phyloP scores from a whole-genome alignment of 2,113 vertebrate species.

The Muntiacus reevesi region DNA sequence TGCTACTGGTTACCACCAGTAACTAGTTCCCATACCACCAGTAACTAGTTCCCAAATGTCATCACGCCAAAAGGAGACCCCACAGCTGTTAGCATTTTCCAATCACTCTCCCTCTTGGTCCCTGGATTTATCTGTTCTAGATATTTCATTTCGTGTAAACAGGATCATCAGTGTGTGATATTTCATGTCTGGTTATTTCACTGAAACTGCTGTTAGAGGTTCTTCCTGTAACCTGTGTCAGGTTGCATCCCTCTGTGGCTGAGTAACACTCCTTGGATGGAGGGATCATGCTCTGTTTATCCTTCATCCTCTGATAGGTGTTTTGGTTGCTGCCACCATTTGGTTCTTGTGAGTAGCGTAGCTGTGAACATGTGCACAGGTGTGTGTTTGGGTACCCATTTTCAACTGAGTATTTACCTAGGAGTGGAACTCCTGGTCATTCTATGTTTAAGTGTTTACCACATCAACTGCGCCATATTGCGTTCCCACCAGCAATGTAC shows the following conservation, averaged over 20 bases:
- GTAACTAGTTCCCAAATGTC: neutral
- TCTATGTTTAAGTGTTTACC: neutral
- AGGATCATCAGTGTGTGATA: neutral
- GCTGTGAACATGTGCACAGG: neutral
- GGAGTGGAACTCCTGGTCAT: neutral
- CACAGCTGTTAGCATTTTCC: neutral
- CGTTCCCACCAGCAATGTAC: neutral
- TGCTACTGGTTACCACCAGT: neutral
- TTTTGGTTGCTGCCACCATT: neutral
- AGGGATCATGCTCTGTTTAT: neutral
- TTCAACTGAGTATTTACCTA: neutral
- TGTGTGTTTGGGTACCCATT: neutral
- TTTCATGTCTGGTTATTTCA: neutral
- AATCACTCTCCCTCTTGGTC: neutral
- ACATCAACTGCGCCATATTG: neutral
- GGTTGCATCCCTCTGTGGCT: neutral
- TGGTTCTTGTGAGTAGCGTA: neutral
- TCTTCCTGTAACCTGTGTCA: neutral
- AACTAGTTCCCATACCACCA: neutral
- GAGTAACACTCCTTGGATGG: neutral
- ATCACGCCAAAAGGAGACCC: neutral
- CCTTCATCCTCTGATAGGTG: neutral
- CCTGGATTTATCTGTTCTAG: neutral
- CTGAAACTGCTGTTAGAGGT: neutral
- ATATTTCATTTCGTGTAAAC: neutral